Percentiles rank a stretch among this genome's conserved stretches.
Evolutionary conservation across 2,113 vertebrate species (phyloP).

Genomic region (Cryptotis parvus): DNA sequence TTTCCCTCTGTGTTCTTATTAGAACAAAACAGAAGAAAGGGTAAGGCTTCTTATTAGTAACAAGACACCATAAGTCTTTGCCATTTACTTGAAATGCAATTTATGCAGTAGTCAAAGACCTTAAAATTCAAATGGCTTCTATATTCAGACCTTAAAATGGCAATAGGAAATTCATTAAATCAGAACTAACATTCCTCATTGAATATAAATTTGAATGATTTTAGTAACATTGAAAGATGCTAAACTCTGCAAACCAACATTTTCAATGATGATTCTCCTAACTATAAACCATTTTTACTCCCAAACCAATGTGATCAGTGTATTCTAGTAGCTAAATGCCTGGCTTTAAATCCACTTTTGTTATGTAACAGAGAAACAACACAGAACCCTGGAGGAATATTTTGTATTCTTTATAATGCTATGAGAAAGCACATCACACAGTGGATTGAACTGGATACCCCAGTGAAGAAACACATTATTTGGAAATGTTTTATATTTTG

Average conservation of each 20-base stretch:
- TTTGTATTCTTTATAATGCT: background rate
- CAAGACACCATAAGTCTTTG: constrained; percentile 44
- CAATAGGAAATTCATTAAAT: constrained; percentile 77
- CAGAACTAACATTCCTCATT: constrained; percentile 67
- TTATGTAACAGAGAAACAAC: constrained; percentile 5
- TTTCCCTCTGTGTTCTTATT: background rate
- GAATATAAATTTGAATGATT: constrained; percentile 73
- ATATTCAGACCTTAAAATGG: constrained; percentile 71
- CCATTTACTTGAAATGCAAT: constrained; percentile 65
- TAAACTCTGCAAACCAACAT: constrained; percentile 68
- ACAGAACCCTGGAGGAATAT: constrained; percentile 12
- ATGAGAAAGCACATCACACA: background rate
- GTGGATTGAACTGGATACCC: constrained; percentile 11
- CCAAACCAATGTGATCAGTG: constrained; percentile 39
- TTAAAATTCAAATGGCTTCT: constrained; percentile 74
- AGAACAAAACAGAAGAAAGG: constrained; percentile 66
- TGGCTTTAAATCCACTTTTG: constrained; percentile 55
- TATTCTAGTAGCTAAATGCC: background rate
- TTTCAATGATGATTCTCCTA: constrained; percentile 48
- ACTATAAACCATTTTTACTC: constrained; percentile 55
- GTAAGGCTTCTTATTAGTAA: constrained; percentile 50
- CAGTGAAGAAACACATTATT: background rate
- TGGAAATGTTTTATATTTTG: no score
- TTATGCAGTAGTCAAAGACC: constrained; percentile 56
- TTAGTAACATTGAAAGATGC: constrained; percentile 72